Conservation (phyloP, 2,797 vertebrate genomes). For the Falco cherrug region DNA sequence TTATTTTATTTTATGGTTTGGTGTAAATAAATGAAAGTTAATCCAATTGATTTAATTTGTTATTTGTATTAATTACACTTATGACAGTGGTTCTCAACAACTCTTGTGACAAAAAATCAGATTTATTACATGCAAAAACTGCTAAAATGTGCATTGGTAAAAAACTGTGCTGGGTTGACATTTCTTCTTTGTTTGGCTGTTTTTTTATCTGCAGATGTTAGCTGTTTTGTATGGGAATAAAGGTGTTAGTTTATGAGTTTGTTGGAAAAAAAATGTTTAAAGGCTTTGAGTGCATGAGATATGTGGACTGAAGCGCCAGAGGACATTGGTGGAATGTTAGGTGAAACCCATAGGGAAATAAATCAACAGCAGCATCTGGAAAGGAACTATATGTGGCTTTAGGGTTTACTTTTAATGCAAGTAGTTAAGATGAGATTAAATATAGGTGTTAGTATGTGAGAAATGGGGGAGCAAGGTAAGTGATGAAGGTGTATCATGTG, state of each 20-base stretch:
- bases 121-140: conserved; percentile 58
- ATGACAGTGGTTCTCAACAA: conserved; percentile 22
- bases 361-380: conserved; percentile 77
- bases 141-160: conserved; percentile 32
- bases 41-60: background rate
- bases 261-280: conserved; percentile 70
- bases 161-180: conserved; percentile 16
- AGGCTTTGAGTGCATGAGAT: conserved; percentile 64
- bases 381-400: conserved; percentile 72
- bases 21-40: conserved; percentile 22
- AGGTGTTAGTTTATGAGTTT: conserved; percentile 77
- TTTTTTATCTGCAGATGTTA: conserved; percentile 73
- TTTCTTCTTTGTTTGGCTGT: conserved; percentile 58
- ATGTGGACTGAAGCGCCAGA: conserved; percentile 63
- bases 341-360: conserved; percentile 71
- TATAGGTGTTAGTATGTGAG: conserved; percentile 74
- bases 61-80: conserved; percentile 45
- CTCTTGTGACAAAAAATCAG: background rate
- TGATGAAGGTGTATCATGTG: conserved; percentile 57
- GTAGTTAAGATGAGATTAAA: conserved; percentile 77
- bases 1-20: conserved; percentile 6
- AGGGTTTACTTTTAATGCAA: conserved; percentile 72
- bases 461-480: conserved; percentile 50
- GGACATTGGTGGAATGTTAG: conserved; percentile 73
- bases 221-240: conserved; percentile 75